These are phyloP conservation scores for Dolichotis patagonum DNA, from an alignment of 2,113 vertebrate species.

Conservation along the genomic window DNA sequence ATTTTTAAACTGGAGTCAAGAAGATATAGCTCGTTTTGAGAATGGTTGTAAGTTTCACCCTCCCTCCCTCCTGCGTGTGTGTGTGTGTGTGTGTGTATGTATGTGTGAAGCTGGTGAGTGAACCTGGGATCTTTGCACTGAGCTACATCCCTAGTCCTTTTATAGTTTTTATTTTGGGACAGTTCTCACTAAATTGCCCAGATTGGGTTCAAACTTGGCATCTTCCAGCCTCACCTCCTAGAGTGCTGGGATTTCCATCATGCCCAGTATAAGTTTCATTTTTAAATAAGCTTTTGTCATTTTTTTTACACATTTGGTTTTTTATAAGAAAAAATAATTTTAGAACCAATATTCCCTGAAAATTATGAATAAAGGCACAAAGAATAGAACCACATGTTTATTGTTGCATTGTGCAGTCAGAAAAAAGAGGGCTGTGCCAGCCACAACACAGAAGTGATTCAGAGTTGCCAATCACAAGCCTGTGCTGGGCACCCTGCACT, in stretches of 20 bases:
- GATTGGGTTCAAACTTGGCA: background rate
- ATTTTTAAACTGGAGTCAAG: too few relatives aligned
- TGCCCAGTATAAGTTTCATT: conserved; percentile 2
- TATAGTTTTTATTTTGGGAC: background rate
- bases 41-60: background rate
- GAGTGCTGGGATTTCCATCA: background rate
- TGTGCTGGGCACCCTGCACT: background rate
- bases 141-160: background rate
- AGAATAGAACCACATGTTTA: conserved; percentile 44
- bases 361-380: conserved; percentile 58
- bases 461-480: conserved; percentile 1
- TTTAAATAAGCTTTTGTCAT: conserved; percentile 18
- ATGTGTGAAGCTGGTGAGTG: background rate
- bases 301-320: conserved; percentile 20
- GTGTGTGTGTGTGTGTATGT: background rate
- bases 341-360: conserved; percentile 52
- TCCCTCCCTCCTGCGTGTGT: too few relatives aligned
- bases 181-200: background rate
- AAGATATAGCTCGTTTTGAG: background rate
- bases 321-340: conserved; percentile 62
- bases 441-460: conserved; percentile 38
- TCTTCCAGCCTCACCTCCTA: background rate
- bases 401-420: conserved; percentile 25
- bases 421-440: conserved; percentile 37
- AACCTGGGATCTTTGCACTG: background rate